Base-by-base conservation (phyloP, 2,113 vertebrate species). In the Brachyhypopomus occidentalis region DNA sequence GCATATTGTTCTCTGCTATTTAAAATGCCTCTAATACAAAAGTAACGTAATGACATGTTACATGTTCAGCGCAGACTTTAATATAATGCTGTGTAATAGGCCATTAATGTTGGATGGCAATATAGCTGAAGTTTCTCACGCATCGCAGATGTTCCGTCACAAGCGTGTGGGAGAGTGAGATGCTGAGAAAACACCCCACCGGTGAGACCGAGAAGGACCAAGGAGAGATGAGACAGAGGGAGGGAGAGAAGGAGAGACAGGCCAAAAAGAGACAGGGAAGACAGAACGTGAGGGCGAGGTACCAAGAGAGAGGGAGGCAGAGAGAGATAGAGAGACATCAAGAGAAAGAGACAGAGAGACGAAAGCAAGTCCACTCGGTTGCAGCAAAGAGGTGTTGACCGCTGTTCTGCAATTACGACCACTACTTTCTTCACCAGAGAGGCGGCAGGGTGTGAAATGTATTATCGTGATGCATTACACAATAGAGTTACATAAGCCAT, bases 401-500 rank as follows among this genome's bases (percentile, higher is more conserved):
- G 48, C 59, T 76, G 52, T 81, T 81, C 73, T 55, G 52, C 73
- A 60, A 45, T 81, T 76, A 69, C 38, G 64, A 59, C 66, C 71
- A 41, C 45, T 81, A 81, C 71, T 78, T 78, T 79, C 77, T 85
- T 22, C 34, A 76, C 77, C 71, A 79, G 75, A 82, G 83, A 84
- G 84, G 84, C 56, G 58, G 80, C 60, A 73, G 78, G 59, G 81
- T 83, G 84, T 83, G 81, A 83, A 80, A 83, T 85, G 69, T 83
- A 79, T 80, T 77, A 85, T 85, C 73, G 62, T 77, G 74, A 67
- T 67, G 72, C 75, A 84, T 80, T 84, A 84, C 73, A 86, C 83
- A 86, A 86, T 79, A 69, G 72, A 9, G 85, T 86, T 84, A 82
- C 78, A 82, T 84, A 86, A 86, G 76, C 78, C 77, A 76, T 72